Evolutionary conservation across 1,140 invertebrate genomes (phyloP).

Genomic region (Achroia grisella): DNA sequence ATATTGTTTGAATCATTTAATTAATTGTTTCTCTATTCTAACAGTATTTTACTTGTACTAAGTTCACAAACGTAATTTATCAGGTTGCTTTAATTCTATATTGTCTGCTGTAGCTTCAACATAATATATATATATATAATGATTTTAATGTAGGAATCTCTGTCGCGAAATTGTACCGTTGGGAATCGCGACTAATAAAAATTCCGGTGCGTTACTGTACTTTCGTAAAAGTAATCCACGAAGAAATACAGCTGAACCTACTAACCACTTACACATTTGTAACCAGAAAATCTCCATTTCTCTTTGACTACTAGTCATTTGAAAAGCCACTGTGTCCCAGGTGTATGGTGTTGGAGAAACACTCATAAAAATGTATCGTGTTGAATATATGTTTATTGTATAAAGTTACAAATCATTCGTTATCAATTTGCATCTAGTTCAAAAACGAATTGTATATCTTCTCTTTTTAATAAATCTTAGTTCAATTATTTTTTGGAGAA

Average conservation of each 20-base stretch:
- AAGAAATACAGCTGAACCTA: conserved; percentile 59
- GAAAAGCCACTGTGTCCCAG: conserved; percentile 51
- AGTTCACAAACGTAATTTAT: no score
- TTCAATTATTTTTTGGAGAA: no score
- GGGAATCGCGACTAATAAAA: conserved; percentile 57
- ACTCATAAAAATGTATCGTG: conserved; percentile 64
- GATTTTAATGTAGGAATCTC: conserved; percentile 48
- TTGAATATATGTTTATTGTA: conserved; percentile 30
- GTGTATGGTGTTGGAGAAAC: conserved; percentile 54
- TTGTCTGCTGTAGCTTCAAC: no score
- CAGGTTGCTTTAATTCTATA: no score
- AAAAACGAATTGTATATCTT: no score
- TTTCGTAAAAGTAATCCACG: conserved; percentile 57
- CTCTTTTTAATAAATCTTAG: no score
- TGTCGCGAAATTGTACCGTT: conserved; percentile 43
- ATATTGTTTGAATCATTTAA: no score
- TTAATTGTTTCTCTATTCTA: no score
- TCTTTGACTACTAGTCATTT: conserved; percentile 62
- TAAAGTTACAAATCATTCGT: no score
- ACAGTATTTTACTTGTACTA: no score
- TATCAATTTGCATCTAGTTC: no score
- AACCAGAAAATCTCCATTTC: conserved; percentile 66
- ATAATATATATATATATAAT: no score
- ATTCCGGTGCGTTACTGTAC: conserved; percentile 53
- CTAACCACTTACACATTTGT: conserved; percentile 61